Percentiles rank a stretch among this genome's conserved stretches.
Evolutionary conservation across 2,888 invertebrate species (phyloP).

Genomic region (Imbricaverruca yamaguchii): DNA sequence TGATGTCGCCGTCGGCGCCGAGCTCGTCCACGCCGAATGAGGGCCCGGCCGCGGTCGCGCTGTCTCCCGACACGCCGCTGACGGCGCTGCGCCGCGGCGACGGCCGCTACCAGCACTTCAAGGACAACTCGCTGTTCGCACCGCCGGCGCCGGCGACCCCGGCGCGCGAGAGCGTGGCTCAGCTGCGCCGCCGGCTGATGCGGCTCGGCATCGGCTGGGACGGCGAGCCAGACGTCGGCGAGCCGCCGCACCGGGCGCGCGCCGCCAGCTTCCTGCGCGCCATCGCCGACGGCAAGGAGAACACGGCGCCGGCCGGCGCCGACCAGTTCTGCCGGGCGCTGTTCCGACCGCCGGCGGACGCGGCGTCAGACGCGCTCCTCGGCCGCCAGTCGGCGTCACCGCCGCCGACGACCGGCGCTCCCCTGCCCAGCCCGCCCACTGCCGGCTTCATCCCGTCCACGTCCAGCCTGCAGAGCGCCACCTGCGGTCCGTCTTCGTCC

Average conservation of each 20-base stretch:
- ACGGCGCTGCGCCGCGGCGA: not conserved
- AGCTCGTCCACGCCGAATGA: not conserved
- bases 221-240: not conserved
- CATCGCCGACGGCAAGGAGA: conserved; percentile 15
- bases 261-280: conserved; percentile 21
- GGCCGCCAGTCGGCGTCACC: no score
- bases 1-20: conserved; percentile 16
- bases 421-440: no score
- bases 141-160: conserved; percentile 14
- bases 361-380: no score
- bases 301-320: no score
- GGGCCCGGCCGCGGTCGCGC: no score
- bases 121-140: conserved; percentile 19
- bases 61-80: not conserved
- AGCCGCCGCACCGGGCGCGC: not conserved
- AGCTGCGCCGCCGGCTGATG: conserved; percentile 1
- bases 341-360: not conserved
- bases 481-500: no score
- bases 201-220: conserved; percentile 4
- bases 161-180: conserved; percentile 5
- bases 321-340: not conserved
- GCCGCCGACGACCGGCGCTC: no score
- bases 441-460: not conserved
- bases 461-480: not conserved
- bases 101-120: not conserved